Percentiles rank a stretch among this genome's conserved stretches.
These are phyloP conservation scores for Drosophila pectinifera DNA, from an alignment of 1,140 invertebrate species.

Conservation along the genomic window DNA sequence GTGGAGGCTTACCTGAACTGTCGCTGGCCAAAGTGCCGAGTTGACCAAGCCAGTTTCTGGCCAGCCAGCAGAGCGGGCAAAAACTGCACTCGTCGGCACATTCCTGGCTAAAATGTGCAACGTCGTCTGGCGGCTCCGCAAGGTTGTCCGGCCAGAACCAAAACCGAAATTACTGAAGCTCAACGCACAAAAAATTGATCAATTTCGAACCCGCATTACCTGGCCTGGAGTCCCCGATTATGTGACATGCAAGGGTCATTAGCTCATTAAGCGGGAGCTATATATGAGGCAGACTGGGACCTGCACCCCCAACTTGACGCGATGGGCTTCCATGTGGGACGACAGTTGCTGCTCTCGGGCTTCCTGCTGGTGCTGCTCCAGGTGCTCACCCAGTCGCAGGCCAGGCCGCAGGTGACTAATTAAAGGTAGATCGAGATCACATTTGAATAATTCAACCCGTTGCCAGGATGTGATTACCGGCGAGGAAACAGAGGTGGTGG, in stretches of 20 bases:
- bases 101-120: conserved; percentile 64
- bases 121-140: conserved; percentile 38
- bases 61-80: conserved; percentile 17
- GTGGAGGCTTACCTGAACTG: conserved; percentile 43
- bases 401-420: conserved; percentile 63
- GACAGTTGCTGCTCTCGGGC: conserved; percentile 42
- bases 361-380: conserved; percentile 48
- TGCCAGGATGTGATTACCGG: conserved; percentile 40
- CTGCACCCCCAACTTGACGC: conserved; percentile 7
- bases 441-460: background rate
- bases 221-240: conserved; percentile 31
- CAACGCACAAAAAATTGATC: conserved; percentile 54
- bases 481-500: conserved; percentile 32
- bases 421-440: background rate
- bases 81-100: conserved; percentile 70
- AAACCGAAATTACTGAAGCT: conserved; percentile 25
- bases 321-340: conserved; percentile 60
- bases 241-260: conserved; percentile 65
- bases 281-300: conserved; percentile 41
- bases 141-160: conserved; percentile 40
- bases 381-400: conserved; percentile 36
- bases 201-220: conserved; percentile 54
- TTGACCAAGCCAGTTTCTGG: conserved; percentile 21
- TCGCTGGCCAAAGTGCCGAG: conserved; percentile 23
- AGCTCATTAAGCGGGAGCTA: conserved; percentile 48